Evolutionary conservation across 2,888 invertebrate species (phyloP).

Genomic region (Amblyteles armatorius): DNA sequence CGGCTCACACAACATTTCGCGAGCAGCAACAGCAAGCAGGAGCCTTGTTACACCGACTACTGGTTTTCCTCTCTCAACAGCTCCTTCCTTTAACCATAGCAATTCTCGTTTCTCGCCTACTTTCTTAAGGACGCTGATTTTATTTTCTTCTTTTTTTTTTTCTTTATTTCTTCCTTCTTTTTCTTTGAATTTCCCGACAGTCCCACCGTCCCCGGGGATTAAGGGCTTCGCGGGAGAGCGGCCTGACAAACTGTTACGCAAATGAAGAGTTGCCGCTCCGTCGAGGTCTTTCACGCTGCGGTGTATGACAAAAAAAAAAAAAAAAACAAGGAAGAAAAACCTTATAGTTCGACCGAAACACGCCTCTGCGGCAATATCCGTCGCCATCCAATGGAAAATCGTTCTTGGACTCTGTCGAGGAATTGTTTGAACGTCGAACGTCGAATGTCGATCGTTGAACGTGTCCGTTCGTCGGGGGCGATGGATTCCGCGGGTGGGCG

Average conservation of each 20-base stretch:
- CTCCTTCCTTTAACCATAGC: constrained; percentile 59
- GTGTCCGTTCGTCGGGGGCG: constrained; percentile 28
- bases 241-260: constrained; percentile 66
- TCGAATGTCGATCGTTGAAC: constrained; percentile 63
- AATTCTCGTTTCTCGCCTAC: constrained; percentile 70
- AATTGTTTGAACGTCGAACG: constrained; percentile 56
- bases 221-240: constrained; percentile 57
- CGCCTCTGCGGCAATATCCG: constrained; percentile 15
- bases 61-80: constrained; percentile 58
- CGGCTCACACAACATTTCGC: constrained; percentile 66
- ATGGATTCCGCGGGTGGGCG: constrained; percentile 33
- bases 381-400: constrained; percentile 29
- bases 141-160: constrained; percentile 52
- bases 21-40: constrained; percentile 60
- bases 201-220: constrained; percentile 44
- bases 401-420: constrained; percentile 31
- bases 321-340: neutral
- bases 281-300: neutral
- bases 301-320: neutral
- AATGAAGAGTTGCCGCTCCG: constrained; percentile 54
- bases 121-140: constrained; percentile 71
- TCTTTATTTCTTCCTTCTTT: constrained; percentile 53
- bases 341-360: constrained; percentile 24
- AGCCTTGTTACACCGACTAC: constrained; percentile 68
- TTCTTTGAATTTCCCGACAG: neutral